Base-by-base conservation (phyloP, 92 coral and sea anemone species). In the Parazoanthus atlanticus region DNA sequence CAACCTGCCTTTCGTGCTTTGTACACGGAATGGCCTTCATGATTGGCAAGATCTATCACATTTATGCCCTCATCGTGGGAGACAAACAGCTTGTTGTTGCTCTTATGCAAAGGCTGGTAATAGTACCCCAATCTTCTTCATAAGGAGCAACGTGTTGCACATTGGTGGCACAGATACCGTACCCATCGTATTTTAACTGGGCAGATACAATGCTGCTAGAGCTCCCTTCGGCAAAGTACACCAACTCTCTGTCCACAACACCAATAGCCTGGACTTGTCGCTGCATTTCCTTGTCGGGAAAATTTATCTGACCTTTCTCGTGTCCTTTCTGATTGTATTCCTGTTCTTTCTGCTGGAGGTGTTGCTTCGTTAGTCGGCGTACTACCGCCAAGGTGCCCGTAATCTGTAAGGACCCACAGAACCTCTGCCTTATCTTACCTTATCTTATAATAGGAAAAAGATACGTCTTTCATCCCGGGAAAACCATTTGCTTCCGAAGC, bases 121-220 rank as follows among this genome's bases (percentile, higher is more conserved):
- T n/a, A n/a, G n/a, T n/a, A n/a, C n/a, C n/a, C n/a, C n/a, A n/a
- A n/a, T n/a, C n/a, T n/a, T n/a, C 86, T 78, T 58, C 76, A 41
- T 80, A 88, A 85, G 23, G 70, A 52, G 69, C 49, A 72, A 88
- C 76, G 74, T 56, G 58, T 75, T 88, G 79, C 73, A 88, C 71
- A 81, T 88, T 74, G 58, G 77, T 81, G 40, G 86, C 90, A 80
- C 79, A 79, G 65, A 88, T 71, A 67, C 89, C 84, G 74, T 32
- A 61, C 13, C 89, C 89, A 43, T 86, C 89, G 47, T 86, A n/a
- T n/a, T n/a, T 58, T 26, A 86, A 81, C 89, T 86, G 89, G 46
- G 84, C 84, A 38, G 61, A 52, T 29, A 56, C 61, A 32, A 64
- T 75, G 65, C 84, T 86, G 75, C 25, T 76, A 16, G 84, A 86